Conservation (phyloP, 2,797 vertebrate species). For the Ctenosaura bakeri region DNA sequence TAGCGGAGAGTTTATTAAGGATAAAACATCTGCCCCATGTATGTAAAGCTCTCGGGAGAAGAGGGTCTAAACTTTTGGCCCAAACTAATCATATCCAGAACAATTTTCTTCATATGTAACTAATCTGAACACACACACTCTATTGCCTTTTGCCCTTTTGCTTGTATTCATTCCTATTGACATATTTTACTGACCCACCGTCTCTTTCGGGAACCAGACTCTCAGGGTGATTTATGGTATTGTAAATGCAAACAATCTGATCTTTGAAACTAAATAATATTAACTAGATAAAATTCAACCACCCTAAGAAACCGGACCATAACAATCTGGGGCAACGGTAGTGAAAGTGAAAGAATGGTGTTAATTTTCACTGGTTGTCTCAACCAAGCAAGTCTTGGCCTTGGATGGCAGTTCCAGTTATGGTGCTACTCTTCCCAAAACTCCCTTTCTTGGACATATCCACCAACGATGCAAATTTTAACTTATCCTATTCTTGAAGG, state of each 20-base stretch:
- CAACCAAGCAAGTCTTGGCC: background rate
- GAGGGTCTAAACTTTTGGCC: background rate
- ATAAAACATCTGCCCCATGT: conserved; percentile 35
- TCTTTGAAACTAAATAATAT: background rate
- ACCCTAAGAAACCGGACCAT: background rate
- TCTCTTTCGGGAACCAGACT: background rate
- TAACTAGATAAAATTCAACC: background rate
- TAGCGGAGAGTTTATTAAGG: conserved; percentile 39
- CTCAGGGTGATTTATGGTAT: background rate
- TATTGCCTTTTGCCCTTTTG: background rate
- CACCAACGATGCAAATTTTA: too few relatives aligned
- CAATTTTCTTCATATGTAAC: background rate
- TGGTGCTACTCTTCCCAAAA: background rate
- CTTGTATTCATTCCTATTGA: background rate
- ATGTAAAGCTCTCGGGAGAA: conserved; percentile 14
- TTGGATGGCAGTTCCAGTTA: background rate
- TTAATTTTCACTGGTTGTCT: background rate
- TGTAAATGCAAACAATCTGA: background rate
- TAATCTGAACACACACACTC: background rate
- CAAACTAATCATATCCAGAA: background rate
- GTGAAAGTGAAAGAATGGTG: background rate
- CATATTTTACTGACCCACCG: background rate
- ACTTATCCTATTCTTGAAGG: too few relatives aligned
- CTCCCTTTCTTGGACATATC: background rate
- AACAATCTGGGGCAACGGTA: background rate